These are phyloP conservation scores for Drosophila diplacantha DNA, from an alignment of 2,888 invertebrate species.

Conservation along the genomic window DNA sequence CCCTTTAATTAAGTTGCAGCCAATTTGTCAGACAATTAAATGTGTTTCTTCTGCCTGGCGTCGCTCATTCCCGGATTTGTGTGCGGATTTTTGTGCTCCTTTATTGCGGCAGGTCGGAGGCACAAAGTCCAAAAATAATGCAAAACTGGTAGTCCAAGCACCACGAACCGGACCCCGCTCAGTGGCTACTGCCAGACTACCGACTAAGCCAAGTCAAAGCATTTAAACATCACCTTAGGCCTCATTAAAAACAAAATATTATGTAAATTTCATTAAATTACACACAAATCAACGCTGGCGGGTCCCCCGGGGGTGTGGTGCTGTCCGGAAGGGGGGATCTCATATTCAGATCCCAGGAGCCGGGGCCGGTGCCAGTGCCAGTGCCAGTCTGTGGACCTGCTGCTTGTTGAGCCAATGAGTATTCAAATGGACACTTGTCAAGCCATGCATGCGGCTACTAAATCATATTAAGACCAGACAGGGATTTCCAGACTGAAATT, in stretches of 20 bases:
- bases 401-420: constrained; percentile 74
- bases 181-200: constrained; percentile 33
- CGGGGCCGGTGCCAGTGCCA: background rate
- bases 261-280: constrained; percentile 74
- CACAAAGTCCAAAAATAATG: constrained; percentile 32
- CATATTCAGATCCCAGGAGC: constrained; percentile 16
- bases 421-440: constrained; percentile 77
- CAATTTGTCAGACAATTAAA: constrained; percentile 73
- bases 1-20: constrained; percentile 70
- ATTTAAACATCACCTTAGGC: constrained; percentile 74
- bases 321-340: background rate
- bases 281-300: constrained; percentile 69
- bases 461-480: constrained; percentile 75
- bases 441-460: constrained; percentile 74
- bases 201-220: constrained; percentile 70
- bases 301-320: constrained; percentile 8
- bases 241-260: constrained; percentile 75
- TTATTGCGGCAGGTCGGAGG: constrained; percentile 56
- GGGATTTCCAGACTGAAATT: constrained; percentile 70
- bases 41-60: constrained; percentile 8
- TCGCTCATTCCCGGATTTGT: background rate
- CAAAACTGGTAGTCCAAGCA: constrained; percentile 45
- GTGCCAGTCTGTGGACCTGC: constrained; percentile 32
- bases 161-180: constrained; percentile 31
- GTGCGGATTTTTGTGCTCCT: constrained; percentile 9